Conservation (phyloP, 2,888 invertebrate genomes). For the Gandaritis pyraliata region DNA sequence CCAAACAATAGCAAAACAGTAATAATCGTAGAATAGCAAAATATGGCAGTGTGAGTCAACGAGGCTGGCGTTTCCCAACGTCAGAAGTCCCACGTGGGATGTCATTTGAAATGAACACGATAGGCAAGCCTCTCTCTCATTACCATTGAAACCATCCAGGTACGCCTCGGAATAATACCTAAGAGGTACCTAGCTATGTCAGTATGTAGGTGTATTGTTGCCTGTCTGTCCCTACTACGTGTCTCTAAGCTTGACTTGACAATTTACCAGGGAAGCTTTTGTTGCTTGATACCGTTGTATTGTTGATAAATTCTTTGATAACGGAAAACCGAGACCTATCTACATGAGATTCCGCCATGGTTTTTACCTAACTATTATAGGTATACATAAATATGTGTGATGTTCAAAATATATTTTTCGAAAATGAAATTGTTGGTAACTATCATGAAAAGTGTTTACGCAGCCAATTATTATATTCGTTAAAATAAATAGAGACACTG, state of each 20-base stretch:
- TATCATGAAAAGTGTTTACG: too few relatives aligned
- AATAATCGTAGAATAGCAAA: conserved; percentile 37
- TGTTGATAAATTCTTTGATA: too few relatives aligned
- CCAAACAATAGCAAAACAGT: conserved; percentile 41
- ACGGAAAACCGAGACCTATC: too few relatives aligned
- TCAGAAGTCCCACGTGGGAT: conserved; percentile 47
- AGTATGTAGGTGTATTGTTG: conserved; percentile 23
- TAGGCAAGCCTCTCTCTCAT: conserved; percentile 55
- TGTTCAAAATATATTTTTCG: too few relatives aligned
- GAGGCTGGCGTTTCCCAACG: conserved; percentile 47
- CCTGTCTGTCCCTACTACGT: conserved; percentile 12
- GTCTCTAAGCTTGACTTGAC: conserved; percentile 7
- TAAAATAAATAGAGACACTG: too few relatives aligned
- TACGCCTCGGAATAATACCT: conserved; percentile 32
- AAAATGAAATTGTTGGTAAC: too few relatives aligned
- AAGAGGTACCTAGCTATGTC: conserved; percentile 22
- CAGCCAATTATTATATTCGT: not conserved
- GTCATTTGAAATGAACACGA: conserved; percentile 55
- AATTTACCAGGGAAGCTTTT: conserved; percentile 10
- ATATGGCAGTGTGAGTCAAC: conserved; percentile 32
- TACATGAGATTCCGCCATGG: too few relatives aligned
- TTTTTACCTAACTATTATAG: too few relatives aligned
- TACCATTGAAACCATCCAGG: conserved; percentile 53
- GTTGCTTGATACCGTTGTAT: not conserved
- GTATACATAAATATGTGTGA: too few relatives aligned